phyloP scores from a whole-genome alignment of 2,888 invertebrate species.

The Conomelus anceps region DNA sequence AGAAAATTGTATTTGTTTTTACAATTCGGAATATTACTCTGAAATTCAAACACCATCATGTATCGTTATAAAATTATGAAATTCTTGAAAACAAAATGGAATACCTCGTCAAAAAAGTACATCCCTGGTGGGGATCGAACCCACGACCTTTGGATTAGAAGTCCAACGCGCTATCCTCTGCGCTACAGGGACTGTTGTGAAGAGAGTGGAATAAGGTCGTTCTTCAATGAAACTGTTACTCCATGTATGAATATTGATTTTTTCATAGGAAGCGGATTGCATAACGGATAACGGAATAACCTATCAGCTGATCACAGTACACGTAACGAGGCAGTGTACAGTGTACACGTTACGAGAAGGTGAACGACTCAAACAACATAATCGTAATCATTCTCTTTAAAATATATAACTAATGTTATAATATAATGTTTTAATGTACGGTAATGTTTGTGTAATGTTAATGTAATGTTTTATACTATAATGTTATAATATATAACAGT shows the following conservation, averaged over 20 bases:
- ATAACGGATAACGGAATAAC: neutral
- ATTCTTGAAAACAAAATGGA: neutral
- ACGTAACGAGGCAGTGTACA: no score
- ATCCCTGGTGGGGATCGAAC: conserved; percentile 82
- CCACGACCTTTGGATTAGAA: conserved; percentile 86
- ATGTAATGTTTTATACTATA: no score
- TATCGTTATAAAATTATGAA: no score
- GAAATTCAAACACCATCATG: neutral
- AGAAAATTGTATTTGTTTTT: no score
- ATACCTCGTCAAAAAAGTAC: conserved; percentile 36
- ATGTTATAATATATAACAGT: no score
- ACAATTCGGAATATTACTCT: neutral
- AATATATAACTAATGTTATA: no score
- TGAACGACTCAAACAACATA: no score
- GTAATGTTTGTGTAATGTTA: no score
- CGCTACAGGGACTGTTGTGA: conserved; percentile 67
- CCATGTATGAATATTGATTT: neutral
- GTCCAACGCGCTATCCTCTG: conserved; percentile 86
- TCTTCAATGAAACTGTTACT: neutral
- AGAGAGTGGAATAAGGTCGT: neutral
- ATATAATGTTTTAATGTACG: no score
- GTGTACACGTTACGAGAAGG: no score
- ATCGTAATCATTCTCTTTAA: no score
- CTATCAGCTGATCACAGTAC: neutral
- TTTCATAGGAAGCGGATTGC: neutral